A percentile compares a stretch with the other conserved stretches of the same genome.
Conservation (phyloP, 2,113 vertebrate species). For the Vulpes vulpes region DNA sequence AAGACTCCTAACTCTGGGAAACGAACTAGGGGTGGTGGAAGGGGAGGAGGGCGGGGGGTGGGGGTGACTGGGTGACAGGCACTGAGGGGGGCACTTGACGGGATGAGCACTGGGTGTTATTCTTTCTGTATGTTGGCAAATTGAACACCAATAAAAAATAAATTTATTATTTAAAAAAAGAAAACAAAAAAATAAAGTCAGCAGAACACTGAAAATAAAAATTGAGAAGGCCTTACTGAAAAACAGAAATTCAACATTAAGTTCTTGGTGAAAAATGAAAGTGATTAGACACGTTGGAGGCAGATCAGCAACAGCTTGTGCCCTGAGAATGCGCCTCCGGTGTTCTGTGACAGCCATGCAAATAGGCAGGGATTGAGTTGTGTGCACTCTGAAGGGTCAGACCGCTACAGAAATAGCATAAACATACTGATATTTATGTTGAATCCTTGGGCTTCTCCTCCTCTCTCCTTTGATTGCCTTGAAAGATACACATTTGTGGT, state of each 20-base stretch:
- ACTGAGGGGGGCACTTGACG: no score
- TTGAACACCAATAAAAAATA: no score
- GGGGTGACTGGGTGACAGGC: no score
- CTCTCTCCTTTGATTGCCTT: neutral
- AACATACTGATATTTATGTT: neutral
- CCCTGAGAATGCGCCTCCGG: neutral
- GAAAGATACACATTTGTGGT: neutral
- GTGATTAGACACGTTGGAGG: neutral
- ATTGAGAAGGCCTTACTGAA: neutral
- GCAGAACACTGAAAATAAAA: slow-evolving; percentile 51
- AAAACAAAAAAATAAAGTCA: slow-evolving; percentile 26
- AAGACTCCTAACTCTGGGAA: no score
- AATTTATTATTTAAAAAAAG: no score
- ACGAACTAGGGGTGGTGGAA: no score
- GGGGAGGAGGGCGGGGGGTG: no score
- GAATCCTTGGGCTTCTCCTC: neutral
- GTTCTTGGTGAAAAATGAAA: neutral
- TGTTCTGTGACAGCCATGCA: neutral
- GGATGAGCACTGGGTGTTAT: no score
- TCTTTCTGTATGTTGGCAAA: no score
- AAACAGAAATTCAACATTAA: neutral
- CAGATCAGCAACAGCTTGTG: neutral
- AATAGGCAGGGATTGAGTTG: neutral
- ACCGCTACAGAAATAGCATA: neutral
- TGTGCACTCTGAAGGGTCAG: neutral